Conservation (phyloP, 2,888 invertebrate genomes). For the Cosmia trapezina region DNA sequence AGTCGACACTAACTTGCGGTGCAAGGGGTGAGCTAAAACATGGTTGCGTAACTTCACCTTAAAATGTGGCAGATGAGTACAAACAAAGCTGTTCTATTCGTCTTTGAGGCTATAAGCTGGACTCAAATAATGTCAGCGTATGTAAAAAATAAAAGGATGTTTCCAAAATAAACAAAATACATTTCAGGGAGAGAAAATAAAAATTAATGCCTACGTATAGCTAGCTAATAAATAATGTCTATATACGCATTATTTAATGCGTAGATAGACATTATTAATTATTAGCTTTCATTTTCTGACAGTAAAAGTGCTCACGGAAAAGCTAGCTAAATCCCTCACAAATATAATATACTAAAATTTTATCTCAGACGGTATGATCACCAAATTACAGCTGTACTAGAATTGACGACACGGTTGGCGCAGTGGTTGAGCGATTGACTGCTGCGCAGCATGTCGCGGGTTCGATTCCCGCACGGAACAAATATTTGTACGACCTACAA, state of each 20-base stretch:
- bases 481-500: no score
- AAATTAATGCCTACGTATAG: background rate
- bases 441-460: no score
- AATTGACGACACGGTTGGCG: no score
- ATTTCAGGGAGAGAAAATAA: background rate
- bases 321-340: no score
- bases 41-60: background rate
- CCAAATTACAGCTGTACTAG: background rate
- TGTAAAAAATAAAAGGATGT: background rate
- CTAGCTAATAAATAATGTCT: background rate
- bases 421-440: no score
- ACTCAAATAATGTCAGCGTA: background rate
- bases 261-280: no score
- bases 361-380: background rate
- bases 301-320: no score
- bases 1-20: background rate
- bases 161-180: background rate
- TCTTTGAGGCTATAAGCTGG: background rate
- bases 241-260: background rate
- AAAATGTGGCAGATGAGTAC: background rate
- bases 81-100: background rate
- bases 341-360: no score
- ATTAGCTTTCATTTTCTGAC: no score
- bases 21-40: no score
- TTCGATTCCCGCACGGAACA: no score